Conservation (phyloP, 2,888 invertebrate genomes). For the Drosophila parthenogenetica region DNA sequence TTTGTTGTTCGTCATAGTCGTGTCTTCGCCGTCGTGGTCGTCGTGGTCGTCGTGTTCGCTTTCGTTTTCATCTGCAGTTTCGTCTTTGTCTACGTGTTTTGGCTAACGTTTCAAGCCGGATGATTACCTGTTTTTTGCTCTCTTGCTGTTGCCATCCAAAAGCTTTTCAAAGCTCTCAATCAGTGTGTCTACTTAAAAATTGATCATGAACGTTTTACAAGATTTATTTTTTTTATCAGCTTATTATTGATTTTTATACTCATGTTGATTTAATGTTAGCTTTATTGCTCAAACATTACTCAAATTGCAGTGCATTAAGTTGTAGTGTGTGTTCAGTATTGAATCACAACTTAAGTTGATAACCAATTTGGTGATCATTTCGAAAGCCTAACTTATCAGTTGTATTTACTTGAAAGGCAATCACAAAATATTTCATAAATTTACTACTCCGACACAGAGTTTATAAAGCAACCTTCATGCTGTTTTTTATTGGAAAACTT, state of each 20-base stretch:
- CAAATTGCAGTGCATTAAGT: conserved; percentile 10
- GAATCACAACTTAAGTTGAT: neutral
- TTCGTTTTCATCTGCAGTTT: neutral
- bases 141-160: neutral
- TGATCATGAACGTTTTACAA: conserved; percentile 49
- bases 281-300: conserved; percentile 16
- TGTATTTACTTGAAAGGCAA: conserved; percentile 4
- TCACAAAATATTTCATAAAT: neutral
- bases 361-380: neutral
- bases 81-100: conserved; percentile 37
- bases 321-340: neutral
- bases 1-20: conserved; percentile 29
- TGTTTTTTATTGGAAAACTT: neutral
- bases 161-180: conserved; percentile 39
- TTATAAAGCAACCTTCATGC: neutral
- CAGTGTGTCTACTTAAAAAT: conserved; percentile 18
- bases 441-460: neutral
- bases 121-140: conserved; percentile 1
- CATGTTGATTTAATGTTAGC: conserved; percentile 10
- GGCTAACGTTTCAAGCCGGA: conserved; percentile 25
- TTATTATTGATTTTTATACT: conserved; percentile 31
- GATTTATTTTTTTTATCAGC: conserved; percentile 36
- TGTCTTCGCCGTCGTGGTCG: neutral
- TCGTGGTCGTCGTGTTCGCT: neutral
- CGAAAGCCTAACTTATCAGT: neutral